Evolutionary conservation across 2,888 invertebrate species (phyloP).

Genomic region (Tinea trinotella): DNA sequence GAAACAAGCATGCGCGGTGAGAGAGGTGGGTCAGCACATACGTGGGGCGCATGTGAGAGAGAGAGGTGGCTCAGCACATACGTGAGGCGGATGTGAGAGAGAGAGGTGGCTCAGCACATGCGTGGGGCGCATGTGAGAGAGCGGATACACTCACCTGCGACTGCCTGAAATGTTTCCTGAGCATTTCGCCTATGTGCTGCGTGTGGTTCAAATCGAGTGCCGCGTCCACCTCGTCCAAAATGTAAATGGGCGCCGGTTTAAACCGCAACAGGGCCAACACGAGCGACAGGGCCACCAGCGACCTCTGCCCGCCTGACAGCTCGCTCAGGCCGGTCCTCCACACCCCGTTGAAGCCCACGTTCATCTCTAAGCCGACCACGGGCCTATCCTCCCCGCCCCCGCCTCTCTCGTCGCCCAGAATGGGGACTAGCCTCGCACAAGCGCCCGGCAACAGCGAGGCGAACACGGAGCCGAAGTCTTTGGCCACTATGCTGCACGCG

Average conservation of each 20-base stretch:
- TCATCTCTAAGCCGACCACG: conserved; percentile 90
- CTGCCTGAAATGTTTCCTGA: conserved; percentile 89
- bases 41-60: conserved; percentile 13
- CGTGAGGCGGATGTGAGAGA: conserved; percentile 12
- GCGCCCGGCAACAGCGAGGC: conserved; percentile 92
- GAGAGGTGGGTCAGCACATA: not conserved
- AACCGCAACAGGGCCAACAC: conserved; percentile 97
- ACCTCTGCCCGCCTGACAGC: conserved; percentile 96
- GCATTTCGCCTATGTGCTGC: conserved; percentile 97
- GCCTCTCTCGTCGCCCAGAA: too few relatives aligned
- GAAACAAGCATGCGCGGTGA: conserved; percentile 41
- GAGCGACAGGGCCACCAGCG: conserved; percentile 95
- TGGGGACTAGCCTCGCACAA: conserved; percentile 78
- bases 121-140: conserved; percentile 13
- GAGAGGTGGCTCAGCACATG: not conserved
- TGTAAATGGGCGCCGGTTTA: conserved; percentile 98
- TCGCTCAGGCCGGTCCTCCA: conserved; percentile 98
- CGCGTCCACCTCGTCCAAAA: conserved; percentile 99
- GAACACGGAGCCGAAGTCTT: conserved; percentile 96
- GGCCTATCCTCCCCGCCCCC: conserved; percentile 60
- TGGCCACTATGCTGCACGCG: conserved; percentile 90
- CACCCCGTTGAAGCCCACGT: conserved; percentile 92
- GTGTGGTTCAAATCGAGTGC: conserved; percentile 98
- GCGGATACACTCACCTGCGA: conserved; percentile 85
- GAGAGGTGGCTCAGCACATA: not conserved